Evolutionary conservation across 1,140 invertebrate species (phyloP).

Genomic region (Drosophila baimaii): DNA sequence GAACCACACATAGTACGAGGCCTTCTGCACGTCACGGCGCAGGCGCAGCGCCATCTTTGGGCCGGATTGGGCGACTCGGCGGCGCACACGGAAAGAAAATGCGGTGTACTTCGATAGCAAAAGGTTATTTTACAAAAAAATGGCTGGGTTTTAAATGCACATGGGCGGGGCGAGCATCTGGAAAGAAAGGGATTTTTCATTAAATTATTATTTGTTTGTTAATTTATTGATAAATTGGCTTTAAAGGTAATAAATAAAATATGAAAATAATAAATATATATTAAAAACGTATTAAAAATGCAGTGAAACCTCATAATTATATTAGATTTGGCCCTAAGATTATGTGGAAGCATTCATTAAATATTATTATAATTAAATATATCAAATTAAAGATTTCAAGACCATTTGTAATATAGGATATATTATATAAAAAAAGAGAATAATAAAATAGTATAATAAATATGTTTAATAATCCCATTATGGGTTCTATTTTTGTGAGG

Average conservation of each 20-base stretch:
- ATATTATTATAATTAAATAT: too few species aligned
- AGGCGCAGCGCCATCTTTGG: slow-evolving; percentile 88
- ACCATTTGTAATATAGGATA: too few species aligned
- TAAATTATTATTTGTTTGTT: neutral
- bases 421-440: too few species aligned
- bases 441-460: too few species aligned
- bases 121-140: neutral
- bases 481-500: too few species aligned
- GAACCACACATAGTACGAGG: slow-evolving; percentile 99
- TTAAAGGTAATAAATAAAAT: too few species aligned
- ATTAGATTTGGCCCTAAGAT: too few species aligned
- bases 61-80: slow-evolving; percentile 18
- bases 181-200: neutral
- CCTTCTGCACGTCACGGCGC: slow-evolving; percentile 95
- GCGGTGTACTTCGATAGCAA: neutral
- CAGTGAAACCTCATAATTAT: too few species aligned
- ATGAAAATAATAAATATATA: neutral
- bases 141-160: slow-evolving; percentile 40
- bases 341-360: too few species aligned
- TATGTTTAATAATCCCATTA: too few species aligned
- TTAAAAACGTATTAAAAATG: too few species aligned
- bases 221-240: neutral
- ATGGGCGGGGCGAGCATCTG: slow-evolving; percentile 42
- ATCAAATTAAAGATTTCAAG: too few species aligned
- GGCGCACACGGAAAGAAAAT: slow-evolving; percentile 31